Conservation (phyloP, 2,888 invertebrate genomes). For the Folsomia candida region DNA sequence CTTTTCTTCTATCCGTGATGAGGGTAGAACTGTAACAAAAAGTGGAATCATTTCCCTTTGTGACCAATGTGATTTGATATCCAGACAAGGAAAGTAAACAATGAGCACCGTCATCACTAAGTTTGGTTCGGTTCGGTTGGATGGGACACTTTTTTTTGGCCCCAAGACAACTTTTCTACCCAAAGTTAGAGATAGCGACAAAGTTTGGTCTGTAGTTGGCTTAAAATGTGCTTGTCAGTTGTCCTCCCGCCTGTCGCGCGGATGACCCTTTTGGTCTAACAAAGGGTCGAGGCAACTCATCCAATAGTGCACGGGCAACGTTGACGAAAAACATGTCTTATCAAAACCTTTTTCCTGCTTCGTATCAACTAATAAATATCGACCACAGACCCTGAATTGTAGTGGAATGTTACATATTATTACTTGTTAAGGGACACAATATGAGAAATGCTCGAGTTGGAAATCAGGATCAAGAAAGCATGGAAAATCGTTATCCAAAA, state of each 20-base stretch:
- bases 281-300: background rate
- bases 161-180: slow-evolving; percentile 8
- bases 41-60: background rate
- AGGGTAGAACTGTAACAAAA: background rate
- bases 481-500: too few species aligned
- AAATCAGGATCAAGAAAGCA: too few species aligned
- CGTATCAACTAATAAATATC: too few species aligned
- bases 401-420: too few species aligned
- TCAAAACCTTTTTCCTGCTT: too few species aligned
- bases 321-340: too few species aligned
- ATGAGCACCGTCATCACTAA: background rate
- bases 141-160: slow-evolving; percentile 6
- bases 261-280: slow-evolving; percentile 4
- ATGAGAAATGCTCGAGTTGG: too few species aligned
- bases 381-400: too few species aligned
- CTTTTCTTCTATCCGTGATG: background rate
- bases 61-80: background rate
- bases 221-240: background rate
- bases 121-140: background rate
- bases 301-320: background rate
- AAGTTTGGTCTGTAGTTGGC: slow-evolving; percentile 3
- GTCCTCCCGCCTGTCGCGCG: slow-evolving; percentile 3
- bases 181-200: slow-evolving; percentile 5
- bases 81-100: background rate
- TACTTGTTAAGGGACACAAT: too few species aligned